phyloP scores from a whole-genome alignment of 2,888 invertebrate genomes.

The Fabriciana adippe region DNA sequence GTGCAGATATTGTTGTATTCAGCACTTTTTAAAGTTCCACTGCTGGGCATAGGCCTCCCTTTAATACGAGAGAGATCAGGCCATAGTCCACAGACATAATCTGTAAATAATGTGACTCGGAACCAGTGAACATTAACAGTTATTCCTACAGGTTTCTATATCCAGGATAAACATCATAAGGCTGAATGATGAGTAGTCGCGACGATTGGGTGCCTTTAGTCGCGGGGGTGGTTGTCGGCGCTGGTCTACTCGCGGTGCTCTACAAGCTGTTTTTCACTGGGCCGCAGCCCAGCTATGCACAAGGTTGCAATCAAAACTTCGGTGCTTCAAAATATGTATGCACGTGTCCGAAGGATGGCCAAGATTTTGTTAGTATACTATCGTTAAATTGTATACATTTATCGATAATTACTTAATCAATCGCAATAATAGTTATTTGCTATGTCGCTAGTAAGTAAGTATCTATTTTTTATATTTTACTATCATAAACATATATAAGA shows the following conservation, averaged over 20 bases:
- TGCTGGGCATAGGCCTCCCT: too few relatives aligned
- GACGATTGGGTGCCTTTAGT: conserved; percentile 51
- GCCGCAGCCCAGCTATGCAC: conserved; percentile 18
- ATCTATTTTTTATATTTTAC: background rate
- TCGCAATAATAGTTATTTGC: too few relatives aligned
- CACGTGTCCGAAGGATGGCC: conserved; percentile 46
- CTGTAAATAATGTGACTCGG: too few relatives aligned
- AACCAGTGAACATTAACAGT: too few relatives aligned
- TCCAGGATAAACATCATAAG: background rate
- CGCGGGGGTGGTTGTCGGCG: conserved; percentile 56
- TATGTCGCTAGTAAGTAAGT: too few relatives aligned
- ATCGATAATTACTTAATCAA: too few relatives aligned
- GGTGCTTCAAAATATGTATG: conserved; percentile 48
- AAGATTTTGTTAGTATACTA: conserved; percentile 36
- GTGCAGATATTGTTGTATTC: too few relatives aligned
- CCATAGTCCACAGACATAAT: too few relatives aligned
- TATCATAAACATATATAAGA: background rate
- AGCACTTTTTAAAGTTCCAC: too few relatives aligned
- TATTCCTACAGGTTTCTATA: too few relatives aligned
- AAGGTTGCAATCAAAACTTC: conserved; percentile 45
- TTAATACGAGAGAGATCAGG: too few relatives aligned
- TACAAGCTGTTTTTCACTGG: conserved; percentile 49
- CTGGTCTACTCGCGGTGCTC: conserved; percentile 51
- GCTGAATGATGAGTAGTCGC: conserved; percentile 40
- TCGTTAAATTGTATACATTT: background rate